Percentiles rank a stretch among this genome's conserved stretches.
Evolutionary conservation across 2,888 invertebrate species (phyloP).

Genomic region (Creontiades dilutus): DNA sequence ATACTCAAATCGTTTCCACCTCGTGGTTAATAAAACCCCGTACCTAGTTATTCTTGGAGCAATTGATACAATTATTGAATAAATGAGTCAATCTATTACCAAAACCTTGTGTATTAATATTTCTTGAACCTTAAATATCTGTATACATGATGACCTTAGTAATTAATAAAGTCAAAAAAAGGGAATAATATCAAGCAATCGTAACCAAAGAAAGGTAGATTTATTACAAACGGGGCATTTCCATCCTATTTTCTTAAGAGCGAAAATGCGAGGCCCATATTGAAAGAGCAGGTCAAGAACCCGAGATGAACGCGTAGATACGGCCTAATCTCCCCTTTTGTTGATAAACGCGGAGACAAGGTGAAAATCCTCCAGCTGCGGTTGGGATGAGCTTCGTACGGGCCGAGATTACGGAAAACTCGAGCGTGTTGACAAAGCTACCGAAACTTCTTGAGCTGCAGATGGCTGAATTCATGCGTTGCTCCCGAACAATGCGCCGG

Average conservation of each 20-base stretch:
- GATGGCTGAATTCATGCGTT: background rate
- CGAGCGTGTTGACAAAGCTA: slow-evolving; percentile 13
- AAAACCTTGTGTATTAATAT: too few species aligned
- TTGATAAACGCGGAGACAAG: background rate
- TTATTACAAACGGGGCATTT: too few species aligned
- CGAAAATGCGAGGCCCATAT: background rate
- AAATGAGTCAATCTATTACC: too few species aligned
- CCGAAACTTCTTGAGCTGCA: slow-evolving; percentile 27
- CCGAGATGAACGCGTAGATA: background rate
- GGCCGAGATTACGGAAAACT: slow-evolving; percentile 7
- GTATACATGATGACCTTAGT: too few species aligned
- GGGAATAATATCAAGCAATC: too few species aligned
- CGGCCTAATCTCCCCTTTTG: background rate
- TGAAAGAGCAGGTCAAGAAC: background rate
- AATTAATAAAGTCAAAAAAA: too few species aligned
- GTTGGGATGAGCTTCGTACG: slow-evolving; percentile 12
- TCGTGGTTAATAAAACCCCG: too few species aligned
- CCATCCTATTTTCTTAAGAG: background rate
- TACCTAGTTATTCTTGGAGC: too few species aligned
- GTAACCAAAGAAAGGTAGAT: too few species aligned
- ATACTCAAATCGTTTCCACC: too few species aligned
- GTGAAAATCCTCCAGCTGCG: background rate
- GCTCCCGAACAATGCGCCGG: background rate
- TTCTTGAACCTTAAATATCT: too few species aligned
- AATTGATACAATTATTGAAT: too few species aligned